These are phyloP conservation scores for Tenthredo distinguenda DNA, from an alignment of 2,888 invertebrate genomes.

Conservation along the genomic window DNA sequence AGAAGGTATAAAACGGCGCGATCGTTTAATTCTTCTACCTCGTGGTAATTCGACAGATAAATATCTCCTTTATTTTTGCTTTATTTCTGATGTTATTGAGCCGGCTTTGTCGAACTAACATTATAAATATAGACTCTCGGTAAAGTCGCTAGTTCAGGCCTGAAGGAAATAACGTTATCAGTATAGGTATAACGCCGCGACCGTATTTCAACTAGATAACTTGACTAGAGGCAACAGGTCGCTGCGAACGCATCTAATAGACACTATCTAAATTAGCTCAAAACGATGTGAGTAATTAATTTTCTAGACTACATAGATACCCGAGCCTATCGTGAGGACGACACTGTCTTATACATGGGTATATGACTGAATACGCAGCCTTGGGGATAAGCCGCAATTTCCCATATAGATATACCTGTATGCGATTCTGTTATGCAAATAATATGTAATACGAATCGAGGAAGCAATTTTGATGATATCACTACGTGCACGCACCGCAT, in stretches of 20 bases:
- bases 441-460: not conserved
- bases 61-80: not conserved
- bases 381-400: not conserved
- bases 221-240: constrained; percentile 63
- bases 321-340: not conserved
- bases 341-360: not conserved
- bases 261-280: constrained; percentile 64
- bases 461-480: not conserved
- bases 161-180: constrained; percentile 22
- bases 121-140: not conserved
- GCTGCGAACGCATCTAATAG: constrained; percentile 67
- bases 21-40: not conserved
- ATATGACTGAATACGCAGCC: not conserved
- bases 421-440: not conserved
- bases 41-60: not conserved
- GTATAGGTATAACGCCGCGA: constrained; percentile 38
- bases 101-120: not conserved
- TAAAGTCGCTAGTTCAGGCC: not conserved
- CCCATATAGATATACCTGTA: not conserved
- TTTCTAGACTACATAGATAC: constrained; percentile 59
- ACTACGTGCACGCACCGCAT: not conserved
- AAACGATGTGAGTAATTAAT: constrained; percentile 65
- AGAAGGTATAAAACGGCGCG: not conserved
- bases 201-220: constrained; percentile 68
- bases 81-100: not conserved